A percentile compares a stretch with the other conserved stretches of the same genome.
Conservation (phyloP, 2,113 vertebrate genomes). For the Etheostoma spectabile region DNA sequence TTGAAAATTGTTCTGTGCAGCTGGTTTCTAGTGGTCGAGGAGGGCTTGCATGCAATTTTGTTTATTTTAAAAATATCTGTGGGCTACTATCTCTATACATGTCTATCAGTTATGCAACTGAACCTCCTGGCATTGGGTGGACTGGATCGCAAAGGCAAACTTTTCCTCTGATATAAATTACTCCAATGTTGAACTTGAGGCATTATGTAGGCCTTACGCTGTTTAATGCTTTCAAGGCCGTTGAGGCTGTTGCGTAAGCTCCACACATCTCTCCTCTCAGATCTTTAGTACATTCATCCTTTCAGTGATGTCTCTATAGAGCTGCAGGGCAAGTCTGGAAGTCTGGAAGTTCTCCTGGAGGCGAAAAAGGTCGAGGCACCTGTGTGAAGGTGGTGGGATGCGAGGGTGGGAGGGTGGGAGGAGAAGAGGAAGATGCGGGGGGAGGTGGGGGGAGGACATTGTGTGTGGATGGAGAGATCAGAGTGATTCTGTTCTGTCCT, state of each 20-base stretch:
- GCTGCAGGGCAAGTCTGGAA: constrained; percentile 31
- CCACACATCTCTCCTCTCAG: constrained; percentile 37
- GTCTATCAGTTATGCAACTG: constrained; percentile 31
- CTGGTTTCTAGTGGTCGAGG: constrained; percentile 35
- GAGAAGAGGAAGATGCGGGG: constrained; percentile 43
- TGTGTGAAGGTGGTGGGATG: constrained; percentile 42
- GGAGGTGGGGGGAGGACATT: not conserved
- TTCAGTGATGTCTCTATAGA: constrained; percentile 39
- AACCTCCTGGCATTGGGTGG: constrained; percentile 38
- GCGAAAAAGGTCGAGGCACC: constrained; percentile 49
- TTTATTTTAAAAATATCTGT: constrained; percentile 54
- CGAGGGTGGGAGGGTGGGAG: constrained; percentile 29
- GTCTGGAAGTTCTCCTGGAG: constrained; percentile 33
- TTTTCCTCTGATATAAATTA: constrained; percentile 46
- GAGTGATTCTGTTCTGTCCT: constrained; percentile 43
- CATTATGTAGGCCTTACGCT: constrained; percentile 18
- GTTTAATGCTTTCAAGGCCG: constrained; percentile 52
- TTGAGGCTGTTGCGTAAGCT: constrained; percentile 36
- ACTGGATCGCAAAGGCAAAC: constrained; percentile 29
- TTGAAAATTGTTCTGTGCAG: constrained; percentile 61
- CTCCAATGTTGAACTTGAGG: constrained; percentile 46
- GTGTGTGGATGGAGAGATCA: constrained; percentile 51
- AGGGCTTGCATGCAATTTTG: constrained; percentile 41
- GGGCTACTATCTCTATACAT: constrained; percentile 31
- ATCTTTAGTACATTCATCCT: constrained; percentile 42